Evolutionary conservation across 2,797 vertebrate genomes (phyloP), one percentile per base, ranked within the genome.

Genomic region (Pyrocephalus nanus): DNA sequence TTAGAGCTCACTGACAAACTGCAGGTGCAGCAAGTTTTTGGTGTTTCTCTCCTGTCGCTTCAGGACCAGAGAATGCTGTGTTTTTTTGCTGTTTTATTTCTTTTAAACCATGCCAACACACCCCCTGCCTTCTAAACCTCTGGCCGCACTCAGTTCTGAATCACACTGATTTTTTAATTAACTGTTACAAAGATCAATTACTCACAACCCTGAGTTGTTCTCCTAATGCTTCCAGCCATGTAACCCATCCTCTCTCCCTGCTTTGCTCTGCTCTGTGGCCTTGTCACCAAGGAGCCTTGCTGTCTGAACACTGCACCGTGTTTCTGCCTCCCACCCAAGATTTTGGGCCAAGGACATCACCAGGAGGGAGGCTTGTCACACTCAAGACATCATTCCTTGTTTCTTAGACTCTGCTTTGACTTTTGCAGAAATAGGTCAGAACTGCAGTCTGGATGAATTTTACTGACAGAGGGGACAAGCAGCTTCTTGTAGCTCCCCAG

Each of bases 71-170:
- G 36, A 53, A 51, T 6, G 26, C n/a, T 51, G 15, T 38, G 15
- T 8, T 45, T 88, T 84, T 53, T 90, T n/a, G 50, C 58, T 54
- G 17, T 65, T 83, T 65, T 83, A 15, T n/a, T 95, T 77, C 65
- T 92, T 93, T 67, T 15, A 81, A 93, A 54, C 65, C 36, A 11
- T 12, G 55, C 75, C 82, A 80, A 27, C 60, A 73, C 72, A 36
- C 60, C 0, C 23, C n/a, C 34, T 74, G 38, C 27, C 48, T 83
- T 85, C 32, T 17, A 74, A 92, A 79, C 45, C 84, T 58, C 84
- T 95, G 88, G 87, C 84, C 92, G 70, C 70, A n/a, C 65, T 91
- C 61, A n/a, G n/a, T 69, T 82, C 71, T 76, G 75, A 71, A 77
- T 64, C 69, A 54, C 82, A 29, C 43, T 27, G 65, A 17, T 26